phyloP scores from a whole-genome alignment of 2,113 vertebrate genomes.

The Pelvicachromis taeniatus region DNA sequence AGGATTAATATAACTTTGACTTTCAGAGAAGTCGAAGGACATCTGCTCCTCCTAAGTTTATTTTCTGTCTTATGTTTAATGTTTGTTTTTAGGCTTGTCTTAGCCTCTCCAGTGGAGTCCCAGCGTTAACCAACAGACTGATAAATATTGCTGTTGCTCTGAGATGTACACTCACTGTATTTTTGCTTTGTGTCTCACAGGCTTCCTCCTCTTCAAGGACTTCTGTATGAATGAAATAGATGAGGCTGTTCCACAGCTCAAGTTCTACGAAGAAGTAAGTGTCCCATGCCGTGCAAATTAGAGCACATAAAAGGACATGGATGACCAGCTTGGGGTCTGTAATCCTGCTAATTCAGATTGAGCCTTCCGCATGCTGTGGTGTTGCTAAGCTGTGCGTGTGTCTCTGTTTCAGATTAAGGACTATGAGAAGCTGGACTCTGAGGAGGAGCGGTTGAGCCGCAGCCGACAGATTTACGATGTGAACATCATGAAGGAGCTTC shows the following conservation, averaged over 20 bases:
- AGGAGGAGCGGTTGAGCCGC: conserved; percentile 84
- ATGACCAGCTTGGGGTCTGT: conserved; percentile 11
- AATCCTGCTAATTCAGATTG: conserved; percentile 37
- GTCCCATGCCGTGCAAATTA: neutral
- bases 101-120: neutral
- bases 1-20: neutral
- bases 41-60: neutral
- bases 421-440: conserved; percentile 92
- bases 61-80: neutral
- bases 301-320: neutral
- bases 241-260: conserved; percentile 94
- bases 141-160: neutral
- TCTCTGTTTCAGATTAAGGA: conserved; percentile 71
- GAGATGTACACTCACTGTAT: neutral
- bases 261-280: conserved; percentile 96
- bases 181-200: conserved; percentile 60
- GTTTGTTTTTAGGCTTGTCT: neutral
- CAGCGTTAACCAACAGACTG: neutral
- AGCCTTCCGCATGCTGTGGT: neutral
- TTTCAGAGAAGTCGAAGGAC: neutral
- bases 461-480: conserved; percentile 93
- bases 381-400: neutral
- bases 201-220: conserved; percentile 96
- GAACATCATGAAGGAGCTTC: conserved; percentile 97
- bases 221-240: conserved; percentile 94